Conservation (phyloP, 2,888 invertebrate species). For the Camptogramma bilineatum region DNA sequence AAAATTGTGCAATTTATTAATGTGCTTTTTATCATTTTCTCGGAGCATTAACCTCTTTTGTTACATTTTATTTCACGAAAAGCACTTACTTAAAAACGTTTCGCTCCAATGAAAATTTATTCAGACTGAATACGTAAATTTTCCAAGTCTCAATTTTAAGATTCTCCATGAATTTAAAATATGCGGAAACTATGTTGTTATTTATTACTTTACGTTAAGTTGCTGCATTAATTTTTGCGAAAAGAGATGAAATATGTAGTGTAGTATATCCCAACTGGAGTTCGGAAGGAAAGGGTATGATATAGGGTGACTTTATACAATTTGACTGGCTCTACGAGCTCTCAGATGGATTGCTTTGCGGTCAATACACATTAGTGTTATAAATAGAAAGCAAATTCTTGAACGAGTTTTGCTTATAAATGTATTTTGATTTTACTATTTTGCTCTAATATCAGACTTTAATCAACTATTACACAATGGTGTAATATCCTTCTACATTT, state of each 20-base stretch:
- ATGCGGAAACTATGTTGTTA: slow-evolving; percentile 62
- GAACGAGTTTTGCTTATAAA: background rate
- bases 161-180: slow-evolving; percentile 53
- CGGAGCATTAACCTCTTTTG: slow-evolving; percentile 14
- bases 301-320: slow-evolving; percentile 65
- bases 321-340: slow-evolving; percentile 60
- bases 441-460: background rate
- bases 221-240: slow-evolving; percentile 55
- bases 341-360: slow-evolving; percentile 52
- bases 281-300: slow-evolving; percentile 64
- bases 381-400: slow-evolving; percentile 23
- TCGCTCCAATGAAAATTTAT: slow-evolving; percentile 52
- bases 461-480: background rate
- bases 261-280: slow-evolving; percentile 48
- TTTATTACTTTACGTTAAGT: slow-evolving; percentile 65
- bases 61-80: slow-evolving; percentile 24
- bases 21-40: background rate
- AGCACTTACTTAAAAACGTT: slow-evolving; percentile 31
- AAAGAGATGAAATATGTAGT: slow-evolving; percentile 57
- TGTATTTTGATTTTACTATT: background rate
- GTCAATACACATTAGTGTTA: slow-evolving; percentile 18
- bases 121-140: slow-evolving; percentile 50
- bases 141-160: slow-evolving; percentile 55
- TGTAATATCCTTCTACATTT: background rate
- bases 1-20: background rate